Percentiles rank a stretch among this genome's conserved stretches.
Conservation (phyloP, 2,113 vertebrate genomes). For the Excalfactoria chinensis region DNA sequence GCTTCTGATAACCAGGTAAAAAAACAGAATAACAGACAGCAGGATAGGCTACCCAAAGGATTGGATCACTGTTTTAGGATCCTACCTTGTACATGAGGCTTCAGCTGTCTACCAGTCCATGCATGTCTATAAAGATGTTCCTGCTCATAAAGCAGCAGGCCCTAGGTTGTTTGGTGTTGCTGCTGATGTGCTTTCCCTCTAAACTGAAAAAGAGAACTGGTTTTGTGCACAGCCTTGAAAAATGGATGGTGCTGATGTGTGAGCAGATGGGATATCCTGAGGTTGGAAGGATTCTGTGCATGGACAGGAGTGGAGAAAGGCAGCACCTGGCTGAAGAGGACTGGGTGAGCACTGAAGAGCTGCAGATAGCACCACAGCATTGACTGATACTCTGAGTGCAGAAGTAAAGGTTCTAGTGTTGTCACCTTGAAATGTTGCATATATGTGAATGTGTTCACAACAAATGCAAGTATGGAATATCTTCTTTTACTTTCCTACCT, state of each 20-base stretch:
- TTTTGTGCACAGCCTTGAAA: background rate
- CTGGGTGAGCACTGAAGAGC: background rate
- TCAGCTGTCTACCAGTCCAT: background rate
- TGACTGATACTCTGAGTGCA: background rate
- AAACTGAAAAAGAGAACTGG: background rate
- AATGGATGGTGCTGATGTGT: background rate
- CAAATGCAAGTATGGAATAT: background rate
- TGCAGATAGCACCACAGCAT: accelerated
- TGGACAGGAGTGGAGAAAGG: background rate
- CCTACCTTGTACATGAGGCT: background rate
- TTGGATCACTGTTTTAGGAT: background rate
- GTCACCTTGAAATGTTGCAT: background rate
- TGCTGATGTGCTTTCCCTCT: background rate
- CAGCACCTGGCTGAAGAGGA: background rate
- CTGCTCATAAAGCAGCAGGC: background rate
- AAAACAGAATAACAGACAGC: background rate
- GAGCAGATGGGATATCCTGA: background rate
- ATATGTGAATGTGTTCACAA: background rate
- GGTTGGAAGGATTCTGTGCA: background rate
- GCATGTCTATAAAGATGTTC: background rate
- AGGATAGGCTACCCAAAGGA: background rate
- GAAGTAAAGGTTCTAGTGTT: background rate
- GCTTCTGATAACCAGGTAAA: background rate
- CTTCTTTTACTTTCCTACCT: background rate
- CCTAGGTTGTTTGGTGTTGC: background rate